A percentile compares a stretch with the other conserved stretches of the same genome.
Evolutionary conservation across 2,888 invertebrate species (phyloP).

Genomic region (Dicranocentrus wangi): DNA sequence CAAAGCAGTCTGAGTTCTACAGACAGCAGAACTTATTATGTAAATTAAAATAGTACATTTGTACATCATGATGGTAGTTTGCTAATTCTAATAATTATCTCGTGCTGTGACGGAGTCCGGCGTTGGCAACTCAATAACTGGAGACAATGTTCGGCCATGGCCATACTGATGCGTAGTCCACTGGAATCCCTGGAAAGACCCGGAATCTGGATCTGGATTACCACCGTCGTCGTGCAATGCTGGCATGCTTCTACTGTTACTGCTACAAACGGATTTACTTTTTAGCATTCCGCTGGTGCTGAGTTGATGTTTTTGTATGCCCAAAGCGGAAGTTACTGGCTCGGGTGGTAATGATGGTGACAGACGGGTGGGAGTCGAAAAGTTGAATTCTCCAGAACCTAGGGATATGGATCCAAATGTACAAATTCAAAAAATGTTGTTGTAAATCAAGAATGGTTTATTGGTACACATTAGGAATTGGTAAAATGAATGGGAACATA

Average conservation of each 20-base stretch:
- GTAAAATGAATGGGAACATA: too few relatives aligned
- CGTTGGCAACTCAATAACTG: slow-evolving; percentile 56
- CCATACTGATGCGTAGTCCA: slow-evolving; percentile 36
- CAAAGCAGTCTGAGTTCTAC: too few relatives aligned
- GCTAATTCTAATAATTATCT: slow-evolving; percentile 25
- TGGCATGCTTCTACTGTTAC: background rate
- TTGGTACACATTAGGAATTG: too few relatives aligned
- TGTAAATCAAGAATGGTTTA: too few relatives aligned
- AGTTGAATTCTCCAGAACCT: slow-evolving; percentile 36
- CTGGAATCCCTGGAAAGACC: background rate
- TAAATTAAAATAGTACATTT: background rate
- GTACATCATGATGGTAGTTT: too few relatives aligned
- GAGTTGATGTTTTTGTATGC: background rate
- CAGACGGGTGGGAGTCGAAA: slow-evolving; percentile 56
- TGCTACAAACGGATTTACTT: slow-evolving; percentile 63
- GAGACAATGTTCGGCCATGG: slow-evolving; percentile 57
- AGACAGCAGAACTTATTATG: background rate
- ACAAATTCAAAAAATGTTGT: slow-evolving; percentile 25
- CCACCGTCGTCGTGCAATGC: background rate
- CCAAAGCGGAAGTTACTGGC: slow-evolving; percentile 1
- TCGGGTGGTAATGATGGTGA: slow-evolving; percentile 40
- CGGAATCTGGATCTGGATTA: background rate
- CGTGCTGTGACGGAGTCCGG: slow-evolving; percentile 55
- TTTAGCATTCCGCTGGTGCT: slow-evolving; percentile 43
- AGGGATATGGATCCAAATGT: background rate